phyloP scores from a whole-genome alignment of 1,140 invertebrate species.

The Ooceraea biroi region DNA sequence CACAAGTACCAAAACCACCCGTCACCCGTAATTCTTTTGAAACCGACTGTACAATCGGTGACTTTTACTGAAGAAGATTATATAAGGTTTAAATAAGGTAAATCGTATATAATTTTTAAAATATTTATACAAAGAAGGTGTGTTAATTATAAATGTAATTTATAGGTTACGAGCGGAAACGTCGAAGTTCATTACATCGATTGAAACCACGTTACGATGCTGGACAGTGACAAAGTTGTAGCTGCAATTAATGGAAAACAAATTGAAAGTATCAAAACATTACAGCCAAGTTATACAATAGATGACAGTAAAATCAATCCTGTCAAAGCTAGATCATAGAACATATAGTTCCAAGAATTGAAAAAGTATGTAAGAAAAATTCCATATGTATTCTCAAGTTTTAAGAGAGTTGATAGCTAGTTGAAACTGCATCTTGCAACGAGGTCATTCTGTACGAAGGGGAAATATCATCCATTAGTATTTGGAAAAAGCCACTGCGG shows the following conservation, averaged over 20 bases:
- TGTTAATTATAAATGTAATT: neutral
- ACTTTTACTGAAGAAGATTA: constrained; percentile 88
- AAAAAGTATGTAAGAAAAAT: too few relatives aligned
- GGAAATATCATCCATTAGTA: too few relatives aligned
- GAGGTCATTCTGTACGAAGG: too few relatives aligned
- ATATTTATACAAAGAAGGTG: neutral
- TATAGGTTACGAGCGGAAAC: constrained; percentile 79
- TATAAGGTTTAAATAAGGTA: constrained; percentile 86
- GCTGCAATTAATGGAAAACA: constrained; percentile 88
- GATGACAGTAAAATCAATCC: neutral
- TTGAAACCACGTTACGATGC: constrained; percentile 91
- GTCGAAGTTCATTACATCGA: constrained; percentile 75
- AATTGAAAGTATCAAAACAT: neutral
- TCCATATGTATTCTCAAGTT: too few relatives aligned
- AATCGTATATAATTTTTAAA: neutral
- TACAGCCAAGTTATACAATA: neutral
- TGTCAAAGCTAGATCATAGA: neutral
- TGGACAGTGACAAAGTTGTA: constrained; percentile 89
- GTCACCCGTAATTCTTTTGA: constrained; percentile 88
- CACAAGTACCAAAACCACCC: constrained; percentile 79
- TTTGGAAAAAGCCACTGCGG: too few relatives aligned
- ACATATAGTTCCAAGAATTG: too few relatives aligned
- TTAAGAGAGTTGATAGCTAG: too few relatives aligned
- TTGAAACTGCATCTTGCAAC: too few relatives aligned
- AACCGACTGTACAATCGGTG: constrained; percentile 87